Conservation (phyloP, 2,113 vertebrate genomes). For the Corythoichthys haematopterus region DNA sequence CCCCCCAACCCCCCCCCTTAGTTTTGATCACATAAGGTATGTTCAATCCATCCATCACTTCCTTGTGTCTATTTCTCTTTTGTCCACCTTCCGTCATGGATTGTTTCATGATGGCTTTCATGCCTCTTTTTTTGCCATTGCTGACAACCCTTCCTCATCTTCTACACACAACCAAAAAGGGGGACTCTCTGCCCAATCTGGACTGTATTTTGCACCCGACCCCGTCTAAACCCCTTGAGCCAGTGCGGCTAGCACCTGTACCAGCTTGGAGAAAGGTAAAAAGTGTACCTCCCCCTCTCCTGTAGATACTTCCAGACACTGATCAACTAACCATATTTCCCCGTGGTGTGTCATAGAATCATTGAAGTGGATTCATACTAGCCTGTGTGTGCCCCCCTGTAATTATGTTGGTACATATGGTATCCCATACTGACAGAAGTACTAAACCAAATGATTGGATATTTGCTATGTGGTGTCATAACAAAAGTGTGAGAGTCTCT, state of each 20-base stretch:
- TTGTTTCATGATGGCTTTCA: conserved; percentile 42
- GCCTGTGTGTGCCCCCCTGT: neutral
- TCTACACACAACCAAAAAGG: conserved; percentile 67
- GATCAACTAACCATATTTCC: conserved; percentile 21
- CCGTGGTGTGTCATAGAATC: conserved; percentile 5
- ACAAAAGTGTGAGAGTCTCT: conserved; percentile 10
- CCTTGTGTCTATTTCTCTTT: conserved; percentile 36
- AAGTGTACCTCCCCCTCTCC: neutral
- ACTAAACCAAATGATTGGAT: neutral
- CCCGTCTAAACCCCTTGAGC: conserved; percentile 72
- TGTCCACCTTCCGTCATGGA: conserved; percentile 38
- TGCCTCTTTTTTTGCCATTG: conserved; percentile 20
- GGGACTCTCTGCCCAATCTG: conserved; percentile 80
- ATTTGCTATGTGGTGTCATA: conserved; percentile 10
- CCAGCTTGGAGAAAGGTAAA: conserved; percentile 98
- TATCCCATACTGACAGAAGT: neutral
- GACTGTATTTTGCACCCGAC: conserved; percentile 74
- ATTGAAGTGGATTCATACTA: neutral
- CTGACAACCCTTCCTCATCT: conserved; percentile 34
- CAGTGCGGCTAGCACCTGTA: conserved; percentile 72
- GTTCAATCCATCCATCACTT: conserved; percentile 44
- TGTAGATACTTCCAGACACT: conserved; percentile 19
- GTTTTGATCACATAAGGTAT: conserved; percentile 14
- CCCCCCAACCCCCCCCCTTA: conserved; percentile 20
- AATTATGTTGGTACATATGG: neutral